Evolutionary conservation across 2,113 vertebrate genomes (phyloP).

Genomic region (Coturnix japonica): DNA sequence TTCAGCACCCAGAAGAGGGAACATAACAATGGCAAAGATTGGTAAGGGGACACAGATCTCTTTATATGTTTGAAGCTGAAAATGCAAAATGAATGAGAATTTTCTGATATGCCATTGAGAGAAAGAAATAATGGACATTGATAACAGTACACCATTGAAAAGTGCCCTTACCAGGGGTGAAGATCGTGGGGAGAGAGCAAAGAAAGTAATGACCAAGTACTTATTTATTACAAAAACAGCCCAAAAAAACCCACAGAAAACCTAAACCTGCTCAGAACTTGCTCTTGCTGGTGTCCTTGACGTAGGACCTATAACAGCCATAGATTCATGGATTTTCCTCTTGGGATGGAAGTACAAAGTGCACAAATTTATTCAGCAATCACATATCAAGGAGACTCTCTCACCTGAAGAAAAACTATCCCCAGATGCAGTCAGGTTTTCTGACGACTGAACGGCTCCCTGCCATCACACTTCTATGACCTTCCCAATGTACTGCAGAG

Average conservation of each 20-base stretch:
- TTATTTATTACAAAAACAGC: neutral
- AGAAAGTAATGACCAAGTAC: neutral
- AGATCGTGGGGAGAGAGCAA: neutral
- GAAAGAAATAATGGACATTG: neutral
- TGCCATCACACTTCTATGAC: neutral
- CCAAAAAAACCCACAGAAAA: neutral
- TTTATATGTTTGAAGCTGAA: constrained; percentile 4
- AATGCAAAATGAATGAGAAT: neutral
- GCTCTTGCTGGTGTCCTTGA: neutral
- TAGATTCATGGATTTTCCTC: neutral
- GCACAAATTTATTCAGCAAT: neutral
- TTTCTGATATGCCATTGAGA: neutral
- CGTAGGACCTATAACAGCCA: neutral
- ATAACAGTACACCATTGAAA: neutral
- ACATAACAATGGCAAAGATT: neutral
- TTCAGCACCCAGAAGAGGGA: neutral
- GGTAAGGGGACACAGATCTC: neutral
- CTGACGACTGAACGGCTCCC: neutral
- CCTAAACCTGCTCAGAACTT: neutral
- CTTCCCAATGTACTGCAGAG: neutral
- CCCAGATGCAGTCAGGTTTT: neutral
- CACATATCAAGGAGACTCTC: neutral
- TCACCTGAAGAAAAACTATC: neutral
- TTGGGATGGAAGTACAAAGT: neutral
- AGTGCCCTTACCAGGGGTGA: neutral